Conservation (phyloP, 2,888 invertebrate genomes). For the Phragmatobia fuliginosa region DNA sequence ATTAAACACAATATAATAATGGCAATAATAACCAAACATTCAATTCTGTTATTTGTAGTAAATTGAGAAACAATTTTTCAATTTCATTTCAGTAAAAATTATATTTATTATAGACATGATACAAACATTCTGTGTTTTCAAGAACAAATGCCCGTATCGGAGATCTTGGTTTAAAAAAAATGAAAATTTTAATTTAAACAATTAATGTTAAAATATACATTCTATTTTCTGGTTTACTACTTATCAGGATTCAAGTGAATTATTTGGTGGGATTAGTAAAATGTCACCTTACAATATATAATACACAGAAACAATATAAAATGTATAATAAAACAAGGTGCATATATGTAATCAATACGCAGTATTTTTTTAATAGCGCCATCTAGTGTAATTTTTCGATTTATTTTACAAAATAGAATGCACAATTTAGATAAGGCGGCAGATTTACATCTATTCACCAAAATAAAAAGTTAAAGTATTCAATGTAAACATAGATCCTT, state of each 20-base stretch:
- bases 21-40: slow-evolving; percentile 58
- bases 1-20: slow-evolving; percentile 56
- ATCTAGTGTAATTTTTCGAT: background rate
- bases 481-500: background rate
- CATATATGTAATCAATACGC: too few relatives aligned
- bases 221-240: background rate
- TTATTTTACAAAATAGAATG: background rate
- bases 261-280: too few relatives aligned
- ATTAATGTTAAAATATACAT: too few relatives aligned
- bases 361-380: background rate
- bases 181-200: too few relatives aligned
- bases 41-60: slow-evolving; percentile 38
- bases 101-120: slow-evolving; percentile 3
- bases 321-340: too few relatives aligned
- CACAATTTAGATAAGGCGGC: background rate
- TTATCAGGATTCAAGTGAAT: background rate
- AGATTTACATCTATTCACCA: background rate
- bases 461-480: background rate
- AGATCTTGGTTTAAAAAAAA: too few relatives aligned
- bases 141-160: background rate
- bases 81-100: slow-evolving; percentile 28
- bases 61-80: slow-evolving; percentile 35
- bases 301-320: too few relatives aligned
- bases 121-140: background rate
- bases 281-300: background rate